Evolutionary conservation across 2,797 vertebrate genomes (phyloP).

Genomic region (Taenioides sp.): DNA sequence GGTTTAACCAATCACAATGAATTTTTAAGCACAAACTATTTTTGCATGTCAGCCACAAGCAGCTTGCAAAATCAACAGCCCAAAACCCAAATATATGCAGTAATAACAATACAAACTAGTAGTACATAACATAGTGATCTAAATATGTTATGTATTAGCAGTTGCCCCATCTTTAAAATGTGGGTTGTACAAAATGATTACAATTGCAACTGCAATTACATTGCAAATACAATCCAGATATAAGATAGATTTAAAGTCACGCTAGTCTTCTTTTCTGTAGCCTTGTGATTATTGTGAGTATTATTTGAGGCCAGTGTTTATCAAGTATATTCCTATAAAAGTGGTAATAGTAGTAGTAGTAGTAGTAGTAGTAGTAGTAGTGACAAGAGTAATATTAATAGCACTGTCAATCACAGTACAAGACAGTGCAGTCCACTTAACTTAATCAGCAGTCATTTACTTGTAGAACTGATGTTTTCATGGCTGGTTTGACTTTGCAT

Average conservation of each 20-base stretch:
- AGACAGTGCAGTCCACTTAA: slow-evolving; percentile 56
- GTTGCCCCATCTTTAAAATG: no score
- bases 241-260: neutral
- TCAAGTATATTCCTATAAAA: no score
- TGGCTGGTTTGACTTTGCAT: slow-evolving; percentile 76
- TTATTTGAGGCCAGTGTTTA: neutral
- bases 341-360: neutral
- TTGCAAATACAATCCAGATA: neutral
- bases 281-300: neutral
- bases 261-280: neutral
- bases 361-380: neutral
- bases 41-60: neutral
- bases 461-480: slow-evolving; percentile 65
- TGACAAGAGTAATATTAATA: neutral
- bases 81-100: neutral
- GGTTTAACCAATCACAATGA: neutral
- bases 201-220: neutral
- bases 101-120: neutral
- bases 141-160: no score
- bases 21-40: neutral
- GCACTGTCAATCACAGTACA: slow-evolving; percentile 32
- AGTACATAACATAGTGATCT: no score
- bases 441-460: slow-evolving; percentile 70
- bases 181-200: neutral
- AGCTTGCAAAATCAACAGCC: neutral